phyloP scores from a whole-genome alignment of 2,797 vertebrate species.

The Cacajao melanocephalus region DNA sequence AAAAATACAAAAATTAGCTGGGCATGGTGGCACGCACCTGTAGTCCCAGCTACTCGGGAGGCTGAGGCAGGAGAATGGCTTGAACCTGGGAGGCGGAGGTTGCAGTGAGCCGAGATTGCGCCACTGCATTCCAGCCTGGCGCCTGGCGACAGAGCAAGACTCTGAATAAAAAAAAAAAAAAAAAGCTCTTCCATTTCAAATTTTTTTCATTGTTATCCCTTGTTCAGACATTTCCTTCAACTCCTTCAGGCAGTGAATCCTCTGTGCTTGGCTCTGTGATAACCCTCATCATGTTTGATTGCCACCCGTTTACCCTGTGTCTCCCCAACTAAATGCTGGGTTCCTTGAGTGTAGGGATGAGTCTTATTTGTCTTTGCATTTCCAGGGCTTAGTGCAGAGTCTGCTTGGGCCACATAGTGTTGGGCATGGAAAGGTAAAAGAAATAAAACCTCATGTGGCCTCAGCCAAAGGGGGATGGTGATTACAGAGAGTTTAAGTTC shows the following conservation, averaged over 20 bases:
- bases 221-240: not conserved
- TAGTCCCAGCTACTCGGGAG: too few species aligned
- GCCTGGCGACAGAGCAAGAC: too few species aligned
- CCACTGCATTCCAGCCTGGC: too few species aligned
- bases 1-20: too few species aligned
- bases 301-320: not conserved
- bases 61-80: too few species aligned
- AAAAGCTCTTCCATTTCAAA: not conserved
- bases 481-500: not conserved
- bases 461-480: not conserved
- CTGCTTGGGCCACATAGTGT: not conserved
- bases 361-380: not conserved
- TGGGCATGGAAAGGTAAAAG: not conserved
- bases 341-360: not conserved
- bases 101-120: accelerated
- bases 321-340: not conserved
- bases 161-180: too few species aligned
- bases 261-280: not conserved
- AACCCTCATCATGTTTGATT: not conserved
- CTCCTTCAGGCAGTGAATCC: not conserved
- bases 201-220: not conserved
- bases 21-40: accelerated
- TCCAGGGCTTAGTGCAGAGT: not conserved
- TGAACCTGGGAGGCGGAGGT: too few species aligned
- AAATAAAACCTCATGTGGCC: not conserved